Evolutionary conservation across 2,113 vertebrate genomes (phyloP).

Genomic region (Myocastor coypus): DNA sequence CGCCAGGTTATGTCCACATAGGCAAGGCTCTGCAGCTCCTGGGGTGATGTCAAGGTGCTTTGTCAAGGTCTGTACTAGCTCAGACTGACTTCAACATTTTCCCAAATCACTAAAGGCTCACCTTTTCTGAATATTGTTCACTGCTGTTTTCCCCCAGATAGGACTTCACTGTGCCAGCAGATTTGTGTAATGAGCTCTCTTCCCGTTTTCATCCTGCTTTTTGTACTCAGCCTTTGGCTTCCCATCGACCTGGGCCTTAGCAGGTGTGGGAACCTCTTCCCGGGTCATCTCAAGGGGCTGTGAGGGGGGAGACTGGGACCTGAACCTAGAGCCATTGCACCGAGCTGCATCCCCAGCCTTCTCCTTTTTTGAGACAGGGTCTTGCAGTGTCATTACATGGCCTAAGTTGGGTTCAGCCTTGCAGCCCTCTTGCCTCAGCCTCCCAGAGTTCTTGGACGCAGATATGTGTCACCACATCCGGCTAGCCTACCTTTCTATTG

Average conservation of each 20-base stretch:
- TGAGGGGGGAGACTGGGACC: neutral
- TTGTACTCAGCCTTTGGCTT: accelerated
- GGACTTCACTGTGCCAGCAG: neutral
- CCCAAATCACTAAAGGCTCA: neutral
- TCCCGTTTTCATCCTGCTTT: neutral
- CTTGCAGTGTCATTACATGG: neutral
- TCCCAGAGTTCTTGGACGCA: neutral
- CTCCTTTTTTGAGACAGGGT: neutral
- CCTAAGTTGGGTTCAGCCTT: neutral
- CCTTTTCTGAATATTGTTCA: neutral
- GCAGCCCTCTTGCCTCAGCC: neutral
- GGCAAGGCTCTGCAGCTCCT: neutral
- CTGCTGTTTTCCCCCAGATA: neutral
- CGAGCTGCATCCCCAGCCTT: neutral
- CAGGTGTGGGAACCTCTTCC: neutral
- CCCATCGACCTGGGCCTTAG: neutral
- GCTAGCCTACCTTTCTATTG: neutral
- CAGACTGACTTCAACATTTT: neutral
- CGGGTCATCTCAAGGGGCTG: neutral
- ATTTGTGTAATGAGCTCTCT: neutral
- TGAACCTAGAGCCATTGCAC: neutral
- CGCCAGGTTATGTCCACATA: neutral
- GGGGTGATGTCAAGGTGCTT: neutral
- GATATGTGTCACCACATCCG: neutral
- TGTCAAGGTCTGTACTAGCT: slow-evolving; percentile 1